A percentile compares a stretch with the other conserved stretches of the same genome.
These are phyloP conservation scores for Argyra leucocephala DNA, from an alignment of 2,888 invertebrate species.

Conservation along the genomic window DNA sequence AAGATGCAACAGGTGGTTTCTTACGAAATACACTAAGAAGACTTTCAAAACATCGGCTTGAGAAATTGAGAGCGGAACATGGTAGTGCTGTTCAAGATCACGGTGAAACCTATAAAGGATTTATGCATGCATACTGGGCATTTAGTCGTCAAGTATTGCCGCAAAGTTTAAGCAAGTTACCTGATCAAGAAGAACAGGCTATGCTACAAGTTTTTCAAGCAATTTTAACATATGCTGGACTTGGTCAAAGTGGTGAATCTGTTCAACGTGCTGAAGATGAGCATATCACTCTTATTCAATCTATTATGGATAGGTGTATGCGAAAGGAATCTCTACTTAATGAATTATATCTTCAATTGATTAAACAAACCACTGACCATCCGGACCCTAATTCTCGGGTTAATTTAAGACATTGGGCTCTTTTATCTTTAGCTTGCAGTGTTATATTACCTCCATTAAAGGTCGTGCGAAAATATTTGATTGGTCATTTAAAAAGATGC, in stretches of 20 bases:
- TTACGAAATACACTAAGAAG: conserved; percentile 78
- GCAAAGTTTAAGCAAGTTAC: conserved; percentile 73
- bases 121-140: conserved; percentile 80
- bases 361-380: conserved; percentile 89
- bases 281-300: conserved; percentile 78
- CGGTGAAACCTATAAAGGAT: conserved; percentile 79
- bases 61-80: conserved; percentile 62
- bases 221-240: conserved; percentile 79
- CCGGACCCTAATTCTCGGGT: conserved; percentile 81
- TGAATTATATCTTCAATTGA: conserved; percentile 82
- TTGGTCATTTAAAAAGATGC: conserved; percentile 81
- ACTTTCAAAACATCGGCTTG: conserved; percentile 74
- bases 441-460: conserved; percentile 80
- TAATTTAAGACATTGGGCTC: conserved; percentile 84
- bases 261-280: conserved; percentile 73
- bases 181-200: conserved; percentile 77
- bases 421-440: conserved; percentile 69
- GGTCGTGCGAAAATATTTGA: conserved; percentile 73
- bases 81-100: conserved; percentile 55
- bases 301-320: conserved; percentile 82
- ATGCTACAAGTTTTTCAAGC: conserved; percentile 81
- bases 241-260: conserved; percentile 60
- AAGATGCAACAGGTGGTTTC: conserved; percentile 75
- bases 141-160: conserved; percentile 71
- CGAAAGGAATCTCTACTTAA: conserved; percentile 78